Conservation (phyloP, 1,140 invertebrate species). For the Pseudobourletiella spinata region DNA sequence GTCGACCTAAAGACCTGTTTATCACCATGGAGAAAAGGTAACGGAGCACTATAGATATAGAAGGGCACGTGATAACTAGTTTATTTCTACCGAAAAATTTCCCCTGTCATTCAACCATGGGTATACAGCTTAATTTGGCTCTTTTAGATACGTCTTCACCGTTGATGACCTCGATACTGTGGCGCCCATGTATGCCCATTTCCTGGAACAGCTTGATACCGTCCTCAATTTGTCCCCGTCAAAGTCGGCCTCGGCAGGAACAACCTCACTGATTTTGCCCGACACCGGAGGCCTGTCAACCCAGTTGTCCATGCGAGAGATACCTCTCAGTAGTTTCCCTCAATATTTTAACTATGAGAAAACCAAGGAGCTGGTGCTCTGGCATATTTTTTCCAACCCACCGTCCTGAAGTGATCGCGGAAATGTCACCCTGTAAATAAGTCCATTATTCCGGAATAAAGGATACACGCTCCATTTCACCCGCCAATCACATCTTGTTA, state of each 20-base stretch:
- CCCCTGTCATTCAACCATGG: too few species aligned
- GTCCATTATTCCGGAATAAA: too few species aligned
- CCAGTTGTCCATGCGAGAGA: slow-evolving; percentile 18
- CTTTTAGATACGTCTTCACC: slow-evolving; percentile 63
- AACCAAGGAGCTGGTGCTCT: slow-evolving; percentile 62
- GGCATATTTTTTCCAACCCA: slow-evolving; percentile 7
- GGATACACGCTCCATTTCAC: too few species aligned
- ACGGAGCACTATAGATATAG: background rate
- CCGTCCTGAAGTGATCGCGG: background rate
- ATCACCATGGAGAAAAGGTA: slow-evolving; percentile 72
- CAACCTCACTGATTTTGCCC: background rate
- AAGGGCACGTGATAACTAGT: background rate
- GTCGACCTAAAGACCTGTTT: slow-evolving; percentile 53
- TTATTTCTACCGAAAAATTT: background rate
- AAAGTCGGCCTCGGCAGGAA: background rate
- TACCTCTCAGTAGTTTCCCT: slow-evolving; percentile 58
- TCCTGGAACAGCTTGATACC: slow-evolving; percentile 51
- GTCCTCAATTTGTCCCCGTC: background rate
- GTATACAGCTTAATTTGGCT: background rate
- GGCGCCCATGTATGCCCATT: slow-evolving; percentile 77
- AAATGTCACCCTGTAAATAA: too few species aligned
- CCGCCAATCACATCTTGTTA: too few species aligned
- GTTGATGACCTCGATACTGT: slow-evolving; percentile 64
- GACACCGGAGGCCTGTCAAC: background rate
- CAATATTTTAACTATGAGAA: slow-evolving; percentile 74